Evolutionary conservation across 2,797 vertebrate genomes (phyloP), one percentile per base, ranked within the genome.

Genomic region (Sebastes hopkinsi): DNA sequence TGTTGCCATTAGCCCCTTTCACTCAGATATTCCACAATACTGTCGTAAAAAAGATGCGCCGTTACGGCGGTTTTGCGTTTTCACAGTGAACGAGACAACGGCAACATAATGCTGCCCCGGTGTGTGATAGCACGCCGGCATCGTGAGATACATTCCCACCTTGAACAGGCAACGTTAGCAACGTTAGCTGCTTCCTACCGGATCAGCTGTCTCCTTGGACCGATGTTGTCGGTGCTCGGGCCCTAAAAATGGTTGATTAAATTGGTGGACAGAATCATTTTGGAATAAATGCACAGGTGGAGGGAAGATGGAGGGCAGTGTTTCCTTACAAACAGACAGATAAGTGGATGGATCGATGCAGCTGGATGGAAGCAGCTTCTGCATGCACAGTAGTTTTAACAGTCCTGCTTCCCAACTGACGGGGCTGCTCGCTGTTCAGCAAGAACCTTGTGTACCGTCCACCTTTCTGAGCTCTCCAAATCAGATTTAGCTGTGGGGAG

Each of bases 401-500:
- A 2, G 16, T 69, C 38, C 42, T n/a, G 67, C 42, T 27, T 75
- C 56, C 3, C 29, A 1, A 0, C 22, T 52, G 34, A 74, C 5
- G 7, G 14, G 38, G 62, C 62, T 65, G 36, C 61, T 68, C 61
- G 29, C 61, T 73, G 22, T 76, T 77, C 38, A 72, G 62, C 56
- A 77, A 65, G 36, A 52, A 25, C 59, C 38, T 69, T 56, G 30
- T 76, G 73, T 60, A 56, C 67, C 62, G 27, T 81, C 61, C 46
- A 79, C 29, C 71, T 77, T 69, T 80, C 70, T 75, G 18, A 79
- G 74, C 62, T 73, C 66, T 75, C 50, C 13, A 72, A 88, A 91
- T 91, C 67, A 65, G 38, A 90, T 90, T 88, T 76, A 42, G 67
- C 55, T 68, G 55, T 38, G 50, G 50, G 32, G 32, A 78, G 66